Evolutionary conservation across 2,113 vertebrate genomes (phyloP).

Genomic region (Zosterops lateralis): DNA sequence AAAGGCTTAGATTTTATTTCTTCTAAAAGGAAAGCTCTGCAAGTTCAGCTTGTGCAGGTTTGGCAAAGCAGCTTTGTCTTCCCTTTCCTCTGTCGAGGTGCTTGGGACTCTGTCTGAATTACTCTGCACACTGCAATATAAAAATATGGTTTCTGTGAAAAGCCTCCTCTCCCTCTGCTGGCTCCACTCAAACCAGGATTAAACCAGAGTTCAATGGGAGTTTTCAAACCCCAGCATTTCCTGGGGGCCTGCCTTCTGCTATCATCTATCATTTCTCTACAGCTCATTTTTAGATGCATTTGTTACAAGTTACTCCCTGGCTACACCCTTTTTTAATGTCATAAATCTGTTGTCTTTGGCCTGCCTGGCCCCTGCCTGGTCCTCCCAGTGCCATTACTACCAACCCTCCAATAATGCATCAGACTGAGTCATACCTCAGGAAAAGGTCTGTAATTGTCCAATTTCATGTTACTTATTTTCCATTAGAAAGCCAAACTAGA

Average conservation of each 20-base stretch:
- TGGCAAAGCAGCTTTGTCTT: neutral
- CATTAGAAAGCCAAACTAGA: neutral
- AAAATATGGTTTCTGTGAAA: neutral
- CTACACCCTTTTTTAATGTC: neutral
- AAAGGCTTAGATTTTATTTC: neutral
- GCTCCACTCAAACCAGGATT: slow-evolving; percentile 6
- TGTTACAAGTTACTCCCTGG: neutral
- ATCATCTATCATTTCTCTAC: slow-evolving; percentile 27
- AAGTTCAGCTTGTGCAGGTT: neutral
- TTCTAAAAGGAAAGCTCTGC: neutral
- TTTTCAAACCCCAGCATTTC: slow-evolving; percentile 19
- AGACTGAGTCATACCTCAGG: slow-evolving; percentile 24
- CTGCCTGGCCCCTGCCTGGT: neutral
- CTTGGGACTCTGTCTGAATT: neutral
- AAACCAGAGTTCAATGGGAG: slow-evolving; percentile 4
- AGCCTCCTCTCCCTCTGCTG: neutral
- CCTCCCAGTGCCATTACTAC: neutral
- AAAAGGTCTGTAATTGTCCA: slow-evolving; percentile 19
- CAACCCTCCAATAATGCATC: slow-evolving; percentile 45
- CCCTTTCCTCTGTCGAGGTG: neutral
- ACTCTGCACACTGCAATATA: neutral
- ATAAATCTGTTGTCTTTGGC: slow-evolving; percentile 14
- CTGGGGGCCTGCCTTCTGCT: neutral
- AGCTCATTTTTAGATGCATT: slow-evolving; percentile 42
- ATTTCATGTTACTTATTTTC: slow-evolving; percentile 31